Percentiles rank a stretch among this genome's conserved stretches.
These are phyloP conservation scores for Agonopterix alstromeriana DNA, from an alignment of 2,888 invertebrate genomes.

Conservation along the genomic window DNA sequence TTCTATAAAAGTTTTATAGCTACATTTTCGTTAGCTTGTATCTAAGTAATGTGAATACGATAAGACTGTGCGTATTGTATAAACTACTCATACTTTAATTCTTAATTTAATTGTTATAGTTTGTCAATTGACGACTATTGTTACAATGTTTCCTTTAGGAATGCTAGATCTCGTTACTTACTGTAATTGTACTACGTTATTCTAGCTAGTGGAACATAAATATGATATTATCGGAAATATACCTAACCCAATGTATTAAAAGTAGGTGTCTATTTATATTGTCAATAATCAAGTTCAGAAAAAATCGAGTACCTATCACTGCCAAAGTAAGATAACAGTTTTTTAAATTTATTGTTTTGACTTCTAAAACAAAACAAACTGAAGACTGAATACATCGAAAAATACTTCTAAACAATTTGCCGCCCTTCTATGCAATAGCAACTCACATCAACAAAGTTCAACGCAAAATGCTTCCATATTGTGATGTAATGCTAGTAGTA, in stretches of 20 bases:
- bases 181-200: constrained; percentile 17
- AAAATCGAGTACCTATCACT: background rate
- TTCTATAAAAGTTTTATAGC: constrained; percentile 18
- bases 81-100: constrained; percentile 17
- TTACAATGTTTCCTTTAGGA: constrained; percentile 45
- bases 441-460: background rate
- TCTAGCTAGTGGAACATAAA: too few relatives aligned
- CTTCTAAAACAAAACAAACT: background rate
- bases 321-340: background rate
- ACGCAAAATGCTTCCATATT: constrained; percentile 26
- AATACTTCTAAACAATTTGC: background rate
- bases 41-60: constrained; percentile 33
- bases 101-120: constrained; percentile 36
- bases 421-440: background rate
- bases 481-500: constrained; percentile 18
- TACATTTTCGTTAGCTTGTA: constrained; percentile 40
- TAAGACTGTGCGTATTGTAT: constrained; percentile 59
- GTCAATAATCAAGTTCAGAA: background rate
- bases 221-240: too few relatives aligned
- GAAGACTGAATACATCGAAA: background rate
- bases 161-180: constrained; percentile 69
- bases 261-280: too few relatives aligned
- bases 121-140: constrained; percentile 34
- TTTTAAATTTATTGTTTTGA: background rate
- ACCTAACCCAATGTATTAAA: too few relatives aligned